Evolutionary conservation across 2,888 invertebrate species (phyloP).

Genomic region (Drosophila atripex): DNA sequence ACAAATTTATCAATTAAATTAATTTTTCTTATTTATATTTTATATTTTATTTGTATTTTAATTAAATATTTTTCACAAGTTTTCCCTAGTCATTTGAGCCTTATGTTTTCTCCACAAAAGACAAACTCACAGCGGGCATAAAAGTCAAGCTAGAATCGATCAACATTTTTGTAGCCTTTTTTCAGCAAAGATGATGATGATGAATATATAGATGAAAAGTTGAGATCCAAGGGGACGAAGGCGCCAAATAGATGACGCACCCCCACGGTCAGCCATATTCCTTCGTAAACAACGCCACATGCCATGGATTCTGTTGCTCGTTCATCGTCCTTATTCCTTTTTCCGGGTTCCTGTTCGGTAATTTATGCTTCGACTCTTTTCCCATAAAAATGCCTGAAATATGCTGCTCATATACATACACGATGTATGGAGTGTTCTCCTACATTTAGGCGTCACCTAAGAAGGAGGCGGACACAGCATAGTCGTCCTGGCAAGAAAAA

Average conservation of each 20-base stretch:
- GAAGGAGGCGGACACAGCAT: conserved; percentile 35
- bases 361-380: conserved; percentile 30
- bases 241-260: conserved; percentile 57
- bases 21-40: no score
- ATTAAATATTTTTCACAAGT: background rate
- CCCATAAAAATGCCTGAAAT: conserved; percentile 63
- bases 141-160: conserved; percentile 60
- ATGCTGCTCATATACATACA: conserved; percentile 66
- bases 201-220: conserved; percentile 12
- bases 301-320: conserved; percentile 10
- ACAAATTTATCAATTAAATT: no score
- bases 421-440: conserved; percentile 27
- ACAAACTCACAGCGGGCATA: conserved; percentile 28
- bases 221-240: conserved; percentile 15
- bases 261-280: conserved; percentile 42
- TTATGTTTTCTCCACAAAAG: background rate
- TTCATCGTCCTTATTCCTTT: background rate
- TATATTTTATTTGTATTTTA: background rate
- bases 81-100: background rate
- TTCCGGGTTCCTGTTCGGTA: conserved; percentile 1
- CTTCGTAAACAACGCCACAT: conserved; percentile 61
- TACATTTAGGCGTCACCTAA: conserved; percentile 51
- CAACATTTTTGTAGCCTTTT: conserved; percentile 45
- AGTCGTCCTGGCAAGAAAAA: conserved; percentile 14
- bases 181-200: conserved; percentile 24